Conservation (phyloP, 2,113 vertebrate species). For the Rallus limicola region DNA sequence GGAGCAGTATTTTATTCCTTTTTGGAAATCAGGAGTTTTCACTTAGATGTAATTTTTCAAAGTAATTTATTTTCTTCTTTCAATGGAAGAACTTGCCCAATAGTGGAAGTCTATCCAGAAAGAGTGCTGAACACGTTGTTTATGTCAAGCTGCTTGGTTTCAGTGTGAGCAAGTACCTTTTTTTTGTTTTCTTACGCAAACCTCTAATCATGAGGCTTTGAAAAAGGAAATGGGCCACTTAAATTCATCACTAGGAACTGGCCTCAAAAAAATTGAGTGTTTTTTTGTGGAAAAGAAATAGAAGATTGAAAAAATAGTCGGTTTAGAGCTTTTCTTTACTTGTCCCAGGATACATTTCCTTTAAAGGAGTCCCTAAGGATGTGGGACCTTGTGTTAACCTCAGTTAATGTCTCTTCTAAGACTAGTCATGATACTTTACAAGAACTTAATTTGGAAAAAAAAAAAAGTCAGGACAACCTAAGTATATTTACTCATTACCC, state of each 20-base stretch:
- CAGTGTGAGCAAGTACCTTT: background rate
- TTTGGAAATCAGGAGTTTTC: background rate
- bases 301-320: rapidly evolving
- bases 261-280: background rate
- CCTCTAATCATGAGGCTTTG: background rate
- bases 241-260: background rate
- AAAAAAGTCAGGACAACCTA: too few species aligned
- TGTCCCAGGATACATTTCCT: background rate
- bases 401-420: background rate
- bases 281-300: background rate
- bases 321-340: background rate
- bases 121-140: background rate
- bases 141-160: background rate
- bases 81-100: background rate
- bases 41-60: background rate
- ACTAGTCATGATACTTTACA: background rate
- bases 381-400: background rate
- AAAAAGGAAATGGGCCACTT: background rate
- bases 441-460: background rate
- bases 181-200: background rate
- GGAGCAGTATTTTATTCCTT: background rate
- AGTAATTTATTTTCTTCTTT: background rate
- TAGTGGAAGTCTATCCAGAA: background rate
- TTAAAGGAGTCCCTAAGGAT: background rate
- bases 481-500: background rate